Evolutionary conservation across 1,140 invertebrate genomes (phyloP).

Genomic region (Zaprionus tsacasi): DNA sequence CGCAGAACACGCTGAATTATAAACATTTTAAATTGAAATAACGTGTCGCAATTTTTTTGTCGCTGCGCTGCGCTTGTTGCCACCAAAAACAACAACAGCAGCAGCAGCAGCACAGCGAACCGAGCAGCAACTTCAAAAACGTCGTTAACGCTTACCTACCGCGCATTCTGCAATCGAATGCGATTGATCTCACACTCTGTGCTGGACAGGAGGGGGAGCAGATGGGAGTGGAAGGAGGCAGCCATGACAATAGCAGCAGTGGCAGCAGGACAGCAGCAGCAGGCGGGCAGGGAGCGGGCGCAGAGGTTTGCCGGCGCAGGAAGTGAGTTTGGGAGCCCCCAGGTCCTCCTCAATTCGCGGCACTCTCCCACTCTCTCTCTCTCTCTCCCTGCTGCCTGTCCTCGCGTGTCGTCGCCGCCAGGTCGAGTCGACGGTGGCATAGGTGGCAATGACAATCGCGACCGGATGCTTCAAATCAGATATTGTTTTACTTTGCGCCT

Average conservation of each 20-base stretch:
- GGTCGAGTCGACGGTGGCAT: conserved; percentile 57
- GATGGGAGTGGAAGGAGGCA: conserved; percentile 28
- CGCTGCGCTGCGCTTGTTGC: conserved; percentile 54
- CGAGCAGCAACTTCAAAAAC: conserved; percentile 75
- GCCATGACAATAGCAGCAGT: conserved; percentile 36
- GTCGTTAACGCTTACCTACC: conserved; percentile 82
- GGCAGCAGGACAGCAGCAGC: conserved; percentile 28
- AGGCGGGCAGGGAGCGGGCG: background rate
- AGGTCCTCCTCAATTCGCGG: conserved; percentile 41
- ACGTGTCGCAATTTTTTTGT: conserved; percentile 80
- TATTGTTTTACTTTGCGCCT: conserved; percentile 82
- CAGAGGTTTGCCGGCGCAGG: conserved; percentile 53
- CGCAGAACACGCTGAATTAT: conserved; percentile 77
- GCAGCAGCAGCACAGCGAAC: conserved; percentile 34
- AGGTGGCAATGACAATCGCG: conserved; percentile 82
- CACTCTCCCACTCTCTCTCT: no score
- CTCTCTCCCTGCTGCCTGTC: conserved; percentile 19
- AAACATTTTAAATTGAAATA: conserved; percentile 83
- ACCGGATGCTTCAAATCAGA: conserved; percentile 83
- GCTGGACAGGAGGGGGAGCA: background rate
- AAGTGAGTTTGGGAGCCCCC: conserved; percentile 66
- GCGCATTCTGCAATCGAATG: conserved; percentile 81
- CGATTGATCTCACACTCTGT: conserved; percentile 76
- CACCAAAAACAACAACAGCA: conserved; percentile 38
- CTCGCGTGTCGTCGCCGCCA: conserved; percentile 46